phyloP scores from a whole-genome alignment of 2,113 vertebrate species.

The Lepisosteus oculatus region DNA sequence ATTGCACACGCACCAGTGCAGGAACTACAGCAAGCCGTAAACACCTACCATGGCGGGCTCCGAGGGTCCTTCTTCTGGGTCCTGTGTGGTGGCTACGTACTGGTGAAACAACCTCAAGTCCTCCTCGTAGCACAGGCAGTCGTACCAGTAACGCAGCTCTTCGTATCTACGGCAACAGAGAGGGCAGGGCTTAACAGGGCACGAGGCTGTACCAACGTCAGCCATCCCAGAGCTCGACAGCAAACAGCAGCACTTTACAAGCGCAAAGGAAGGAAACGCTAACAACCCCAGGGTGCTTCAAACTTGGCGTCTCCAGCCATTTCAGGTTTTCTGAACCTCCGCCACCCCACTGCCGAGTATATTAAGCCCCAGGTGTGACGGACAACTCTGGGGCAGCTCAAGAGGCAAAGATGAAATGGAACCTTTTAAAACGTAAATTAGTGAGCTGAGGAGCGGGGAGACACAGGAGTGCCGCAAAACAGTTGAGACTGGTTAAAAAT shows the following conservation, averaged over 20 bases:
- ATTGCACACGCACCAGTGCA: not conserved
- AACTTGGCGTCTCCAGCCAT: not conserved
- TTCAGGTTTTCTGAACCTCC: not conserved
- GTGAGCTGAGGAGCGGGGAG: too few species aligned
- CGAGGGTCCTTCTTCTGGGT: slow-evolving; percentile 37
- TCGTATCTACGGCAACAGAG: slow-evolving; percentile 54
- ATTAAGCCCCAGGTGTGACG: too few species aligned
- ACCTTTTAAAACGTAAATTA: too few species aligned
- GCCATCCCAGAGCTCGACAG: not conserved
- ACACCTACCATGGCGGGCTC: slow-evolving; percentile 9
- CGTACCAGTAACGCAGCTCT: slow-evolving; percentile 72
- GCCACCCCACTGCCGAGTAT: too few species aligned
- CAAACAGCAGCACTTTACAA: not conserved
- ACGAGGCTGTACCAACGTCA: not conserved
- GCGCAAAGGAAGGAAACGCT: too few species aligned
- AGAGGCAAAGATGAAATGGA: too few species aligned
- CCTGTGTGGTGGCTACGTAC: slow-evolving; percentile 51
- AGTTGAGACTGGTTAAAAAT: too few species aligned
- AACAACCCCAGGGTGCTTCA: not conserved
- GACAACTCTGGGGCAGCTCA: too few species aligned
- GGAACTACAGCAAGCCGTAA: not conserved
- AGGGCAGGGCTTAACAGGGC: too few species aligned
- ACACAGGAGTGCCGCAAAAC: too few species aligned
- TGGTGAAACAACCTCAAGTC: slow-evolving; percentile 63
- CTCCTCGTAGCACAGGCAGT: slow-evolving; percentile 67